Conservation (phyloP, 2,888 invertebrate genomes). For the Philhelius pedissequus region DNA sequence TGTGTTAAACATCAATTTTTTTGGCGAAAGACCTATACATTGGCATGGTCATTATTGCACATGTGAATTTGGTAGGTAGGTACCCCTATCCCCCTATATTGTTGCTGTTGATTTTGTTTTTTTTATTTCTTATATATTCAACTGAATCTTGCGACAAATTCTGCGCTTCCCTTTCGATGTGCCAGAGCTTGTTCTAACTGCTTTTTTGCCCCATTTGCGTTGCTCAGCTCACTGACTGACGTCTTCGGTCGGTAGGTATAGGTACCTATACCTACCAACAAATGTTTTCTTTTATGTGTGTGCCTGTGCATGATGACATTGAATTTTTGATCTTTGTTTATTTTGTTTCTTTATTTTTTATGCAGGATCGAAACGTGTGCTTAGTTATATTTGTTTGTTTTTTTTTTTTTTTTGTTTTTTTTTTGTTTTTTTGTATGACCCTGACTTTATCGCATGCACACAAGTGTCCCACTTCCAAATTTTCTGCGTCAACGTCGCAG, state of each 20-base stretch:
- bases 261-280: too few species aligned
- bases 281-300: background rate
- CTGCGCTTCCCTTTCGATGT: slow-evolving; percentile 30
- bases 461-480: slow-evolving; percentile 77
- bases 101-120: background rate
- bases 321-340: slow-evolving; percentile 42
- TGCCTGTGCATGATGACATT: slow-evolving; percentile 52
- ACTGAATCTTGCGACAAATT: slow-evolving; percentile 39
- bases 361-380: slow-evolving; percentile 49
- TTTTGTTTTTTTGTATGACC: slow-evolving; percentile 5
- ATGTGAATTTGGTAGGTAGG: slow-evolving; percentile 24
- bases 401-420: slow-evolving; percentile 13
- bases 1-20: background rate
- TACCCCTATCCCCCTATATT: background rate
- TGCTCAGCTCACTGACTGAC: slow-evolving; percentile 1
- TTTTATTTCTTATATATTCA: background rate
- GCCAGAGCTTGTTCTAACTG: background rate
- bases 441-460: slow-evolving; percentile 73
- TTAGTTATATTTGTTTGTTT: slow-evolving; percentile 9
- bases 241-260: too few species aligned
- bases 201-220: background rate
- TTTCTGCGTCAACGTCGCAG: slow-evolving; percentile 62
- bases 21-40: background rate
- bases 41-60: slow-evolving; percentile 19
- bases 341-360: slow-evolving; percentile 18